Conservation (phyloP, 2,888 invertebrate genomes). For the Prosopocoilus inquinatus region DNA sequence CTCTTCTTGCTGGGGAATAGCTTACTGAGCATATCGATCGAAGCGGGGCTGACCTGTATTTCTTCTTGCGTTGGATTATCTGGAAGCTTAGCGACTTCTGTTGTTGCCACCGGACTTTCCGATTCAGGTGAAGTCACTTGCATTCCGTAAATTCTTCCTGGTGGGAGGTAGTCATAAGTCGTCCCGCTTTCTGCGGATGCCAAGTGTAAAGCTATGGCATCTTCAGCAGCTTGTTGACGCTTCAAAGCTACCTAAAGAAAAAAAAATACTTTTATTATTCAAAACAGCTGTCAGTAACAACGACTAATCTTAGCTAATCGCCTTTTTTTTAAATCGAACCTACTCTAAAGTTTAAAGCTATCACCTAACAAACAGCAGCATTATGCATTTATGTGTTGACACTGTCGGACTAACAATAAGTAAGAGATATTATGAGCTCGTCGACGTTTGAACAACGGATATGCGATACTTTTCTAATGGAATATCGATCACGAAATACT, state of each 20-base stretch:
- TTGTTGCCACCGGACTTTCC: conserved; percentile 27
- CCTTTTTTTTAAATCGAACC: too few relatives aligned
- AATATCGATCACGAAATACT: conserved; percentile 44
- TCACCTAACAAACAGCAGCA: too few relatives aligned
- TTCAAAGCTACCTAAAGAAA: conserved; percentile 81
- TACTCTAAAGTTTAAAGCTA: too few relatives aligned
- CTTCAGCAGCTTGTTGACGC: conserved; percentile 95
- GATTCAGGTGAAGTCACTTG: conserved; percentile 73
- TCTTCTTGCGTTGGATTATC: conserved; percentile 18
- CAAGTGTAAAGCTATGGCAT: conserved; percentile 90
- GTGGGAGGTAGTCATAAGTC: conserved; percentile 71
- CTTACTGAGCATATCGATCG: conserved; percentile 80
- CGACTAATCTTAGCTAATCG: too few relatives aligned
- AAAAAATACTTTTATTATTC: not conserved
- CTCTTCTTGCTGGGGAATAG: conserved; percentile 89
- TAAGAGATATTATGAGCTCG: not conserved
- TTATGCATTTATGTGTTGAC: too few relatives aligned
- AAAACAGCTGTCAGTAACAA: too few relatives aligned
- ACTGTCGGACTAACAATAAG: too few relatives aligned
- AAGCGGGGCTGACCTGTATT: conserved; percentile 64
- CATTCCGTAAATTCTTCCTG: conserved; percentile 89
- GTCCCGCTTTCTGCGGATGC: conserved; percentile 81
- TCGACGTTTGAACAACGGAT: conserved; percentile 37
- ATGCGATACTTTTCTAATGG: conserved; percentile 46
- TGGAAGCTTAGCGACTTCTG: conserved; percentile 8